These are phyloP conservation scores for Myiotriccus ornatus DNA, from an alignment of 2,797 vertebrate genomes.

Conservation along the genomic window DNA sequence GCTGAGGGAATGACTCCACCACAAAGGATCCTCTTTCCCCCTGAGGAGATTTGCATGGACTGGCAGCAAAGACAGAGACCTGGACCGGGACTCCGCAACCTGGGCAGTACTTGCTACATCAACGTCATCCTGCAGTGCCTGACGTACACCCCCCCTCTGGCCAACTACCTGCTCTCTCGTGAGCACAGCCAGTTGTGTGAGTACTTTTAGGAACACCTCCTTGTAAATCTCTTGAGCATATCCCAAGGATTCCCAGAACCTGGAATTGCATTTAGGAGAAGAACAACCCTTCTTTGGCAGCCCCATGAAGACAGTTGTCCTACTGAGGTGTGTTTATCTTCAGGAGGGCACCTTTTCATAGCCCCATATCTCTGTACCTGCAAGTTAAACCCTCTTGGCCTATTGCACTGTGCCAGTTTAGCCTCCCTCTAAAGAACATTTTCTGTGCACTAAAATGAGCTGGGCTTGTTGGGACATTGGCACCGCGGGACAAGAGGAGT, in stretches of 20 bases:
- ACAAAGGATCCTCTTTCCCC: neutral
- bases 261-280: neutral
- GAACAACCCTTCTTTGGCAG: neutral
- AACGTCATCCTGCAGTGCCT: slow-evolving; percentile 93
- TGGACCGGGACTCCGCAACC: slow-evolving; percentile 91
- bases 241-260: neutral
- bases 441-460: neutral
- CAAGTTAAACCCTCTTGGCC: neutral
- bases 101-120: slow-evolving; percentile 94
- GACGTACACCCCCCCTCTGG: slow-evolving; percentile 89
- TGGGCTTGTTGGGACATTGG: neutral
- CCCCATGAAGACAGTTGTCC: neutral
- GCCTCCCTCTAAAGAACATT: neutral
- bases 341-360: neutral
- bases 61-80: slow-evolving; percentile 64
- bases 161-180: slow-evolving; percentile 70
- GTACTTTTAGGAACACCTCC: neutral
- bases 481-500: neutral
- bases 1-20: neutral
- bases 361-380: neutral
- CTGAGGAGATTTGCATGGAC: neutral
- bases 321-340: neutral
- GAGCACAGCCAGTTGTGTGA: neutral
- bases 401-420: neutral
- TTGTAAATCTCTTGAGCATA: neutral